phyloP scores from a whole-genome alignment of 2,113 vertebrate genomes.

The Corvus moneduloides region DNA sequence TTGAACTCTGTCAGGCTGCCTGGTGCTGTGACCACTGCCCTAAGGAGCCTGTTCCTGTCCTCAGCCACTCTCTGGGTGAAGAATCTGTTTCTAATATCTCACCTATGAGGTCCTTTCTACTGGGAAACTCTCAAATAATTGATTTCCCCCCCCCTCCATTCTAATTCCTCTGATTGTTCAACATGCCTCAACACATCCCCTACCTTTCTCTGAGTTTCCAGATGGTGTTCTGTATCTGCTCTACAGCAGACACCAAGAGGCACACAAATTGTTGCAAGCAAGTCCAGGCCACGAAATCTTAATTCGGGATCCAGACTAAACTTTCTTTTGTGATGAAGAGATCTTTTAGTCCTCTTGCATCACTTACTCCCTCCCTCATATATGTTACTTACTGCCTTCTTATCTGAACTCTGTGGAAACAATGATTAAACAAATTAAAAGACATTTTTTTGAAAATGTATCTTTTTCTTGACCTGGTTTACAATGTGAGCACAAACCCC shows the following conservation, averaged over 20 bases:
- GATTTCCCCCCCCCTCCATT: not conserved
- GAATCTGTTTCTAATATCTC: not conserved
- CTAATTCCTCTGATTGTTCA: not conserved
- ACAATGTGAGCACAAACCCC: not conserved
- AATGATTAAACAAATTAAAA: not conserved
- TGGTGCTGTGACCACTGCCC: too few relatives aligned
- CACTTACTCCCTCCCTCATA: not conserved
- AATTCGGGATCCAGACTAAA: not conserved
- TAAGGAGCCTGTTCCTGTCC: not conserved
- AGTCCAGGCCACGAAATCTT: not conserved
- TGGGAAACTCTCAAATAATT: not conserved
- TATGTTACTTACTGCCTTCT: not conserved
- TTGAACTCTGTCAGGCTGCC: not conserved
- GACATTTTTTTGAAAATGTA: accelerated
- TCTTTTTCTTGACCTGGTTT: not conserved
- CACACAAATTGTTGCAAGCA: not conserved
- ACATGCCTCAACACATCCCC: not conserved
- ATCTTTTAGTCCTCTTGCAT: not conserved
- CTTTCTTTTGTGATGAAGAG: not conserved
- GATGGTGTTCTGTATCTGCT: not conserved
- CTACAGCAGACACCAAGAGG: not conserved
- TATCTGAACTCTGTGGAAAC: not conserved
- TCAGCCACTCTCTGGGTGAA: not conserved
- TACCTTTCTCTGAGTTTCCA: not conserved
- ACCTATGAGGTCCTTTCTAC: not conserved